These are phyloP conservation scores for Xestia ashworthii DNA, from an alignment of 2,888 invertebrate genomes.

Conservation along the genomic window DNA sequence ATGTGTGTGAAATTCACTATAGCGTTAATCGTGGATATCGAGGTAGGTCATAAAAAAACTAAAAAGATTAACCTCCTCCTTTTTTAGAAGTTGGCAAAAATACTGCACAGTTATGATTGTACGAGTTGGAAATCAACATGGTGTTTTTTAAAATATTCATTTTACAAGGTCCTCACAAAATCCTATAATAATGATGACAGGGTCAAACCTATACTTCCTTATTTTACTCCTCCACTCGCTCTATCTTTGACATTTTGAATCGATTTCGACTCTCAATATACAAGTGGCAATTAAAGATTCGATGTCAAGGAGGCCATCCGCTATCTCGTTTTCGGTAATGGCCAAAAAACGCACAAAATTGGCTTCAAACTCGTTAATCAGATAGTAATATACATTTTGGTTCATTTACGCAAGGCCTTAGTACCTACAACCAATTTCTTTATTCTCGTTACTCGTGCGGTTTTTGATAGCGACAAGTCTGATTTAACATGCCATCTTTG, in stretches of 20 bases:
- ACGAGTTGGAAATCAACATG: neutral
- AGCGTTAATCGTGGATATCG: too few species aligned
- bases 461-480: neutral
- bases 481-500: neutral
- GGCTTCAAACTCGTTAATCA: constrained; percentile 29
- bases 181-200: constrained; percentile 11
- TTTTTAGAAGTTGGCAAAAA: neutral
- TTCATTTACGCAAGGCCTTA: neutral
- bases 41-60: too few species aligned
- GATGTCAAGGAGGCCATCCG: constrained; percentile 36
- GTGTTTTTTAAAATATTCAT: constrained; percentile 4
- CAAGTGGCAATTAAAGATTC: constrained; percentile 13
- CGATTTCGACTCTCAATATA: neutral
- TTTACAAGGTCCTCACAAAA: constrained; percentile 25
- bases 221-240: constrained; percentile 8
- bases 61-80: too few species aligned
- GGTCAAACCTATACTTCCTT: constrained; percentile 45
- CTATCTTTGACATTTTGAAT: constrained; percentile 32
- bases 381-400: neutral
- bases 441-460: neutral
- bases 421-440: neutral
- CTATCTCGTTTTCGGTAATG: constrained; percentile 28
- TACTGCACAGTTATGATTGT: neutral
- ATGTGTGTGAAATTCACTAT: neutral
- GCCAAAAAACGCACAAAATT: constrained; percentile 12